Percentiles rank a stretch among this genome's conserved stretches.
Conservation (phyloP, 2,797 vertebrate genomes). For the Rousettus madagascariensis region DNA sequence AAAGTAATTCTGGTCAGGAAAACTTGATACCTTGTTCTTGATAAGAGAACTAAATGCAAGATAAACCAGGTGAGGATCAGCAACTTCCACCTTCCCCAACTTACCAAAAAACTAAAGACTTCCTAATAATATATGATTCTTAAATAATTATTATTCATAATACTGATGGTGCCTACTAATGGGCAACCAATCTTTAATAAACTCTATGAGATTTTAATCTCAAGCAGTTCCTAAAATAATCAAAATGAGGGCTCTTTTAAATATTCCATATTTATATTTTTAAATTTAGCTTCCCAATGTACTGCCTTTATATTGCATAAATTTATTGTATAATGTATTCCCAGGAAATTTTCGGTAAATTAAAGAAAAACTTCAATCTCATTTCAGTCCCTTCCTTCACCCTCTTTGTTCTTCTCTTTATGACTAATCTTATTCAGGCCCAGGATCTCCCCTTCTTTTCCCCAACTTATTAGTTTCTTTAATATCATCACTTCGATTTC, state of each 20-base stretch:
- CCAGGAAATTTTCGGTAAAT: neutral
- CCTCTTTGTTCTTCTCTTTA: neutral
- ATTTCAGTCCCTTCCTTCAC: neutral
- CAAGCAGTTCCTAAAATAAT: neutral
- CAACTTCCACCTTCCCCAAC: neutral
- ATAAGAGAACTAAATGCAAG: neutral
- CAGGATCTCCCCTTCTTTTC: neutral
- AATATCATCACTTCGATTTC: neutral
- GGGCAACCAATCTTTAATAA: neutral
- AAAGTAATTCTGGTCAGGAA: neutral
- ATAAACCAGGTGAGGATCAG: neutral
- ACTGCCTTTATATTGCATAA: neutral
- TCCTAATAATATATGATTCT: neutral
- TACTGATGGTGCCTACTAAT: neutral
- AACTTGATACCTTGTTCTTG: neutral
- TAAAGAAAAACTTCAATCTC: slow-evolving; percentile 15
- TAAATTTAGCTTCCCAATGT: neutral
- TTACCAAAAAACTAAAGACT: neutral
- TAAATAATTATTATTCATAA: neutral
- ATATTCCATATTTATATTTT: neutral
- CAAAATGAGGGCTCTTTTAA: neutral
- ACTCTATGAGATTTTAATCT: slow-evolving; percentile 3
- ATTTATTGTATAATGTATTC: neutral
- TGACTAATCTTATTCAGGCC: neutral
- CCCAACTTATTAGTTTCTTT: neutral